Evolutionary conservation across 2,888 invertebrate genomes (phyloP), one percentile per base, ranked within the genome.

Genomic region (Laothoe populi): DNA sequence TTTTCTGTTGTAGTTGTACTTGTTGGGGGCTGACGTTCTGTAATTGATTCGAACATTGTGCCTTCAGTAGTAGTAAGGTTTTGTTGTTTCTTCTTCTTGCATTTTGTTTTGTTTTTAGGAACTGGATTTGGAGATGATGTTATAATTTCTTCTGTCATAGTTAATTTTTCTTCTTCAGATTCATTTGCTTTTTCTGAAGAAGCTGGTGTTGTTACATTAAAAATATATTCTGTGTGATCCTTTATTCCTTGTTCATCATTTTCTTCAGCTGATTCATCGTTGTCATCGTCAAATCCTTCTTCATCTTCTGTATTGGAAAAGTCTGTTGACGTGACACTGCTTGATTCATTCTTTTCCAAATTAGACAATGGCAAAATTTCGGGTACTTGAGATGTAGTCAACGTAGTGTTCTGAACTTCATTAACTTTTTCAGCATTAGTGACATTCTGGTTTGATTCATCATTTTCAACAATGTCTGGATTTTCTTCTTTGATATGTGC

Each of bases 71-170:
- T 79, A 23, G 78, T 79, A 35, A 65, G 60, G 16, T 77, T 78
- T 26, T 78, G 74, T 48, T 74, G 74, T 72, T 88, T 88, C 75
- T 88, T 91, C 76, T 90, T 92, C 75, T 88, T 89, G 69, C 92
- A 92, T 76, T 89, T 92, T 1, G 87, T 84, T 73, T 87, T 90
- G 63, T 85, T 89, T 71, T 85, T 88, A n/a, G 79, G 64, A 3
- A 68, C 67, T 8, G 82, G 65, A 62, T 79, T 63, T 59, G 79
- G 62, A 45, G 81, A 70, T 1, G 81, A 70, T 35, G 75, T 69
- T 2, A 79, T 65, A 26, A 74, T 72, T 62, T 74, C 67, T 71
- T 79, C 79, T 19, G 81, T 80, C 38, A 78, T 76, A 65, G 63
- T 53, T n/a, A 67, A 59, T 35, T 79, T 75, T 57, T 81, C 79